Percentiles rank a stretch among this genome's conserved stretches.
phyloP scores from a whole-genome alignment of 2,797 vertebrate genomes.

The Hydrocynus forskahlii region DNA sequence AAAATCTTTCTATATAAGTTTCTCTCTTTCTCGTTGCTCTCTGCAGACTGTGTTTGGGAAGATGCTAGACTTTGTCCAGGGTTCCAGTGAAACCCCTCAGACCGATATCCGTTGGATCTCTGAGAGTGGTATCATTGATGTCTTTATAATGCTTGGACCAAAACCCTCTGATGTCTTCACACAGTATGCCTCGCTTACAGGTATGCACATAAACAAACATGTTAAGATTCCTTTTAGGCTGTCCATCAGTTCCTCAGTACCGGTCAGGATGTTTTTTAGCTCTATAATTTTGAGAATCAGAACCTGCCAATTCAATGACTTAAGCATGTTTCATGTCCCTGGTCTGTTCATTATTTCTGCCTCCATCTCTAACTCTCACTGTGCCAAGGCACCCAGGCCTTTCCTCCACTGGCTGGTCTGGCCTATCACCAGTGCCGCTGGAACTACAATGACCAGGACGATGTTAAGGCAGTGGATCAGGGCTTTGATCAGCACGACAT shows the following conservation, averaged over 20 bases:
- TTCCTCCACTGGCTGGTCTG: conserved; percentile 87
- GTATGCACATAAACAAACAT: conserved; percentile 63
- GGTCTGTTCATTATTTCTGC: not conserved
- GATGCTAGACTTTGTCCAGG: conserved; percentile 87
- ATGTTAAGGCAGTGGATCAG: conserved; percentile 83
- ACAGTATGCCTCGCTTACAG: conserved; percentile 91
- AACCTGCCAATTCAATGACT: not conserved
- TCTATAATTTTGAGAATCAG: not conserved
- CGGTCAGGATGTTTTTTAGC: not conserved
- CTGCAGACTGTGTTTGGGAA: conserved; percentile 81
- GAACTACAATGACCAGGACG: conserved; percentile 96
- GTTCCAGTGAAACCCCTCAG: conserved; percentile 91
- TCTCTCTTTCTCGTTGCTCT: not conserved
- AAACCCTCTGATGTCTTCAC: conserved; percentile 79
- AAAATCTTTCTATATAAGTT: too few relatives aligned
- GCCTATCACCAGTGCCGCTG: conserved; percentile 96
- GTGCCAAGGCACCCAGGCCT: conserved; percentile 87
- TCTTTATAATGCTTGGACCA: conserved; percentile 90
- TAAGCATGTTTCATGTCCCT: not conserved
- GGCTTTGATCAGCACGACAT: conserved; percentile 90
- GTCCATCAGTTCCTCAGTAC: not conserved
- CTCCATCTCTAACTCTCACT: not conserved
- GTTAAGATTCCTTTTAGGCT: not conserved
- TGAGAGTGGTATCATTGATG: conserved; percentile 91
- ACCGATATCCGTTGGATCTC: conserved; percentile 95